These are phyloP conservation scores for Astyanax mexicanus DNA, from an alignment of 2,797 vertebrate species.

Conservation along the genomic window DNA sequence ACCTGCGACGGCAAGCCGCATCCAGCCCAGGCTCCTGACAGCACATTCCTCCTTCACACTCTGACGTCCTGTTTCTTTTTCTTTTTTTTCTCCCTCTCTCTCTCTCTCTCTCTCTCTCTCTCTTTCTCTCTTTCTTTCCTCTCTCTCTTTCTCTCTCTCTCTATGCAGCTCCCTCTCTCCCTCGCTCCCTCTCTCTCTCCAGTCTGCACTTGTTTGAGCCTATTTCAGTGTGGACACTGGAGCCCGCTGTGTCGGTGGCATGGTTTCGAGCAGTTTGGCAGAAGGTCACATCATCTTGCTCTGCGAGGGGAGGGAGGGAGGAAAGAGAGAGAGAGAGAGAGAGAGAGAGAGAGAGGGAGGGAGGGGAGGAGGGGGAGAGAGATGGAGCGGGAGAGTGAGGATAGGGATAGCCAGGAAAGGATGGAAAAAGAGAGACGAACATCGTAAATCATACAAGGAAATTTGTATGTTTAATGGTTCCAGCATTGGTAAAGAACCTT, in stretches of 20 bases:
- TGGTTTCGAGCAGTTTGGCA: conserved; percentile 84
- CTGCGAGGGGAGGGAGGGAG: conserved; percentile 38
- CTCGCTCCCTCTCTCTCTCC: conserved; percentile 40
- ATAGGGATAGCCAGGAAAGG: no score
- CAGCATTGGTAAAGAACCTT: no score
- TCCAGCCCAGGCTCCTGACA: conserved; percentile 74
- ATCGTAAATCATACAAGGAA: no score
- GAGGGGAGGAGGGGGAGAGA: conserved; percentile 29
- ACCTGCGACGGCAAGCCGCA: conserved; percentile 79
- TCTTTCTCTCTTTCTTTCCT: conserved; percentile 39
- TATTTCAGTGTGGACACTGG: conserved; percentile 79
- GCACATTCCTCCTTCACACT: conserved; percentile 76
- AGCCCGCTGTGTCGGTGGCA: conserved; percentile 78
- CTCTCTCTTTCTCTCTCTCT: conserved; percentile 49
- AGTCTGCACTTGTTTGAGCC: conserved; percentile 81
- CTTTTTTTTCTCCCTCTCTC: conserved; percentile 10
- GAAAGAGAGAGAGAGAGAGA: conserved; percentile 38
- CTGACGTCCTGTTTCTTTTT: conserved; percentile 65
- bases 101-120: conserved; percentile 2
- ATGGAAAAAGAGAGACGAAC: no score
- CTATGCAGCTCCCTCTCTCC: conserved; percentile 42
- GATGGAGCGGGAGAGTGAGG: conserved; percentile 8
- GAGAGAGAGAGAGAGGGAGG: conserved; percentile 29
- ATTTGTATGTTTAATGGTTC: no score
- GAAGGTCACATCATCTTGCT: conserved; percentile 84